Base-by-base conservation (phyloP, 1,140 invertebrate genomes). In the Chironomus tepperi region DNA sequence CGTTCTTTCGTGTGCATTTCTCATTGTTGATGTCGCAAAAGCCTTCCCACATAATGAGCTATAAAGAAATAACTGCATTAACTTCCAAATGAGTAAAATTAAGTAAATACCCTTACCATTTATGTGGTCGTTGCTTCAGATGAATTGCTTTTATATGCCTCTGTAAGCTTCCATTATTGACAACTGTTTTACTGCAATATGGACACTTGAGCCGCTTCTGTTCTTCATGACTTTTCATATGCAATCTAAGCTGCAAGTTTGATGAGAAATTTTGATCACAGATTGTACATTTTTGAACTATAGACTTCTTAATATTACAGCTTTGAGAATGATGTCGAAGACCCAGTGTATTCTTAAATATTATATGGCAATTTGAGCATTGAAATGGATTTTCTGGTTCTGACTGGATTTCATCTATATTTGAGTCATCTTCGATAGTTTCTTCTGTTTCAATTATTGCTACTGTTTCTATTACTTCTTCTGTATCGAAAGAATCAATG, bases 121-220 rank as follows among this genome's bases (percentile, higher is more conserved):
- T 57, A 57, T 57, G 12, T 1, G 12, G 12, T 5, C 12, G 12
- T 57, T n/a, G 0, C 10, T n/a, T 57, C 10, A 57, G 15, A 57
- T 57, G 47, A 57, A 57, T n/a, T n/a, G 47, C 47, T n/a, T 57
- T 57, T 57, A 57, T n/a, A 57, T 57, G 47, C n/a, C 47, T 10
- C 12, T 57, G 12, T 15, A 57, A 57, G n/a, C 47, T 57, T 57
- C 12, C 47, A n/a, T 12, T 15, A 15, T n/a, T 57, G 5, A n/a
- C n/a, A 5, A 57, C 12, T 5, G 12, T 57, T 15, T n/a, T n/a
- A 57, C 5, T 57, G n/a, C 47, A 57, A 57, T n/a, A n/a, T 12
- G 12, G 47, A 57, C 47, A 57, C n/a, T 57, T 57, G 5, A 57
- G 1, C n/a, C n/a, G 12, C 12, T 57, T 57, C 12, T 5, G 5